Evolutionary conservation across 2,797 vertebrate species (phyloP), one percentile per base, ranked within the genome.

Genomic region (Neosilurus mollespiculum): DNA sequence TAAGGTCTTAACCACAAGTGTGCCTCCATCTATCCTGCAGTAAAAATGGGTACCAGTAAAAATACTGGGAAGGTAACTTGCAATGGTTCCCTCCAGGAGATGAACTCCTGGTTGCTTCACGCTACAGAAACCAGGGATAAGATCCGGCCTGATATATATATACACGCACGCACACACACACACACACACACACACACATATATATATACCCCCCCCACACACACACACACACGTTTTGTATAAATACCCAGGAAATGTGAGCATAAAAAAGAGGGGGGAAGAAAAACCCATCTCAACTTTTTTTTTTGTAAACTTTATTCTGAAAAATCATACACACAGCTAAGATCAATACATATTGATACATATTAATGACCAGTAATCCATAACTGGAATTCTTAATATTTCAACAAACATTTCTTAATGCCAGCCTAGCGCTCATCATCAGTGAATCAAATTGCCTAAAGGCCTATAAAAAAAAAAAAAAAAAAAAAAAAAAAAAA

Each of bases 271-370:
- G 43, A 37, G 30, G 30, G 30, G 30, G 30, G 30, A 30, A 30
- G 1, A 30, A 30, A 30, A 30, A 30, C 30, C 2, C 30, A 30
- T 30, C 30, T 30, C 30, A 43, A 43, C 43, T 87, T 43, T 70
- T 30, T 30, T 88, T 93, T 94, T 94, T 93, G 92, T 92, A 93
- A 95, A 93, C 91, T 95, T 95, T 95, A 94, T 94, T 95, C 93
- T 94, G 92, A 93, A 94, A 93, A 94, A 93, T 87, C 91, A 94
- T 94, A 94, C 93, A 91, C 93, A 95, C 92, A 92, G 93, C 94
- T 94, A 95, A 93, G 91, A 94, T 95, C 93, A 94, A 88, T 88
- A 88, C 87, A 89, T 89, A 88, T 86, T 71, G 85, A 87, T 89
- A 88, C 87, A 94, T 93, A 92, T 93, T 93, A 94, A 94, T 92